These are phyloP conservation scores for Diadromus collaris DNA, from an alignment of 2,888 invertebrate genomes.

Conservation along the genomic window DNA sequence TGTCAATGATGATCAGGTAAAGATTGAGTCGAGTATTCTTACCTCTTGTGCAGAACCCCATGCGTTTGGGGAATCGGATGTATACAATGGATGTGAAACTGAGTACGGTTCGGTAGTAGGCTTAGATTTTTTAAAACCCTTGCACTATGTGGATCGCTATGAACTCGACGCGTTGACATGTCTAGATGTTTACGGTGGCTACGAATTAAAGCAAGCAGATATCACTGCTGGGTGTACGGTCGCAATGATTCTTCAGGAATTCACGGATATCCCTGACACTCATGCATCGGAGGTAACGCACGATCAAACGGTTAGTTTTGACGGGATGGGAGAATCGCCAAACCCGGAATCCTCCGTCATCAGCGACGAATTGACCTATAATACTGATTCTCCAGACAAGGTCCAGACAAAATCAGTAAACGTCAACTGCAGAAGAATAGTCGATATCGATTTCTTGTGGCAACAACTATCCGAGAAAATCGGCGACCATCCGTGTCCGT, in stretches of 20 bases:
- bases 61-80: not conserved
- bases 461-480: constrained; percentile 27
- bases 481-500: constrained; percentile 3
- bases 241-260: not conserved
- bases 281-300: not conserved
- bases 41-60: not conserved
- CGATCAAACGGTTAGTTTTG: not conserved
- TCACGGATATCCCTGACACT: not conserved
- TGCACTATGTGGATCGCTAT: not conserved
- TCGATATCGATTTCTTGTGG: constrained; percentile 10
- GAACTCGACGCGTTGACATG: not conserved
- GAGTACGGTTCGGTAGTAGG: not conserved
- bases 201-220: not conserved
- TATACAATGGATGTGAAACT: not conserved
- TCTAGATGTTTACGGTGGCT: constrained; percentile 2
- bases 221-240: not conserved
- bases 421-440: constrained; percentile 24
- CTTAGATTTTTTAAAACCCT: not conserved
- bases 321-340: not conserved
- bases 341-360: not conserved
- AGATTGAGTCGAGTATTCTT: not conserved
- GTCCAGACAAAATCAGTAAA: not conserved
- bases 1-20: not conserved
- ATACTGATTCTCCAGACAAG: not conserved
- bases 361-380: not conserved